phyloP scores from a whole-genome alignment of 2,888 invertebrate genomes.

The Melanargia galathea region DNA sequence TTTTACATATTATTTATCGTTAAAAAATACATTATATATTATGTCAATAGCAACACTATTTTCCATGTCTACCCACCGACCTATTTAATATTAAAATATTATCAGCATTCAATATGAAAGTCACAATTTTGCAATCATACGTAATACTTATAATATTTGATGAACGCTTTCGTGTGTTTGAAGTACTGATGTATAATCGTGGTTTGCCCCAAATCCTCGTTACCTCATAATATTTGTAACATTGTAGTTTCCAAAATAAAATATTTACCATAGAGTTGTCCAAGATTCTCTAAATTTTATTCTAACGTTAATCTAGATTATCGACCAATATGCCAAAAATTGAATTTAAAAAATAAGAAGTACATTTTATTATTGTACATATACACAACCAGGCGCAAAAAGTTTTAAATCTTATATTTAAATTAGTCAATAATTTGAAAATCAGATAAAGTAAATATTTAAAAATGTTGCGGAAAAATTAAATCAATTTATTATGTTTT shows the following conservation, averaged over 20 bases:
- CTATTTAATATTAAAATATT: background rate
- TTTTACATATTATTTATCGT: background rate
- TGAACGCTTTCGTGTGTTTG: background rate
- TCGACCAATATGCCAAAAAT: conserved; percentile 5
- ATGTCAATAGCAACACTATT: background rate
- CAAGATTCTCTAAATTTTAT: conserved; percentile 10
- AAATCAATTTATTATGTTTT: too few species aligned
- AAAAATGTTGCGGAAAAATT: too few species aligned
- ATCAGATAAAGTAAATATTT: too few species aligned
- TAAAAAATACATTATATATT: background rate
- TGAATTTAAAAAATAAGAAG: conserved; percentile 6
- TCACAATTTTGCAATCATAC: conserved; percentile 3
- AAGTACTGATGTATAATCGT: background rate
- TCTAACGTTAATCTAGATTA: conserved; percentile 3
- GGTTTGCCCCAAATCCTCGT: conserved; percentile 7
- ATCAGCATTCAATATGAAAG: background rate
- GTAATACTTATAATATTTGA: background rate
- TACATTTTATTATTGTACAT: conserved; percentile 5
- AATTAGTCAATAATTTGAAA: too few species aligned
- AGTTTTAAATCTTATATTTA: too few species aligned
- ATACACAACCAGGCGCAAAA: background rate
- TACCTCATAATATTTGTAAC: background rate
- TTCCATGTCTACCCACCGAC: conserved; percentile 2
- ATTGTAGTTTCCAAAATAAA: conserved; percentile 1
- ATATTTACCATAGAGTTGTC: conserved; percentile 8